Percentiles rank a stretch among this genome's conserved stretches.
Conservation (phyloP, 2,888 invertebrate species). For the Orchesellides sinensis region DNA sequence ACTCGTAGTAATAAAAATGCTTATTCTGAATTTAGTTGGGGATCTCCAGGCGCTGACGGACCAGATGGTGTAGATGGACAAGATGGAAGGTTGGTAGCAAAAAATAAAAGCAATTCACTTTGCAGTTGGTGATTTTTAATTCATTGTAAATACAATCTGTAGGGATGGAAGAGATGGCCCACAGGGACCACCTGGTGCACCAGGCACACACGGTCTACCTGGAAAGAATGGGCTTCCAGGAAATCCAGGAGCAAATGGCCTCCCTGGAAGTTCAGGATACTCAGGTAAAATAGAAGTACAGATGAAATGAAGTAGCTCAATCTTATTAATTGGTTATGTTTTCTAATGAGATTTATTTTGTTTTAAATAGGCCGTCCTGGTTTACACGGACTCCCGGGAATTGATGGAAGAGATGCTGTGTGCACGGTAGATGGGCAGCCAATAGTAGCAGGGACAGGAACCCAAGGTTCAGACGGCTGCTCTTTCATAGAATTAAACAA, state of each 20-base stretch:
- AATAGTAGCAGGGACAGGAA: not conserved
- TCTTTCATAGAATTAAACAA: constrained; percentile 48
- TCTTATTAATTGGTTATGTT: not conserved
- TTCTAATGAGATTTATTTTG: not conserved
- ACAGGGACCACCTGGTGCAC: constrained; percentile 32
- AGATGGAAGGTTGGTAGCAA: constrained; percentile 27
- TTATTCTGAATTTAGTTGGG: not conserved
- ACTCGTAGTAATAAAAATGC: not conserved
- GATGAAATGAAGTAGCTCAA: not conserved
- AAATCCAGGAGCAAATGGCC: constrained; percentile 43
- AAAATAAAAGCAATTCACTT: not conserved
- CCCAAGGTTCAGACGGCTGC: constrained; percentile 36
- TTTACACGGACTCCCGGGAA: constrained; percentile 30
- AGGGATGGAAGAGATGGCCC: constrained; percentile 54
- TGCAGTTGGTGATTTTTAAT: not conserved
- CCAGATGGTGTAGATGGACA: constrained; percentile 29
- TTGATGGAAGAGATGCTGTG: constrained; percentile 19
- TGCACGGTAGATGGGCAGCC: constrained; percentile 1
- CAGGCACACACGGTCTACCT: constrained; percentile 37
- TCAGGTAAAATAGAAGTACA: not conserved
- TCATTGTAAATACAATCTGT: not conserved
- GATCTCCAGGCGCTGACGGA: constrained; percentile 29
- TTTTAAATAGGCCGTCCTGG: constrained; percentile 18
- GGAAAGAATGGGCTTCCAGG: constrained; percentile 35
- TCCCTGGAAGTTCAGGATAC: constrained; percentile 30